phyloP scores from a whole-genome alignment of 2,797 vertebrate genomes.

The Poecilia wingei region DNA sequence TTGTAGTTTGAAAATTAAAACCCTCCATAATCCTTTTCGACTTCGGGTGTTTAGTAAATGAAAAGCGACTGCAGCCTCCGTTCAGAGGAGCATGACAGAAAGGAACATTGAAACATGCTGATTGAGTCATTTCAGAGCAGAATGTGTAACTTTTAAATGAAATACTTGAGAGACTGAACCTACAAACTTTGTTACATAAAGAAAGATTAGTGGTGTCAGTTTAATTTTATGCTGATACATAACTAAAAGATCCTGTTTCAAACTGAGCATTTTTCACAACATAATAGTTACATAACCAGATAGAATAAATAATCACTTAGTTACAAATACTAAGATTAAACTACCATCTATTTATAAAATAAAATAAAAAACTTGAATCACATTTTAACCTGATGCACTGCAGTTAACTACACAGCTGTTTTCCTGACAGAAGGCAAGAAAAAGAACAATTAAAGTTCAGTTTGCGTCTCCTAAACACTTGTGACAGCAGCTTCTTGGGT shows the following conservation, averaged over 20 bases:
- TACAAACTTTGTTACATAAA: not conserved
- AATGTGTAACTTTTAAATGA: not conserved
- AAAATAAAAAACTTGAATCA: not conserved
- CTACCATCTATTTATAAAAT: not conserved
- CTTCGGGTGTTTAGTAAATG: not conserved
- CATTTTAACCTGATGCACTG: not conserved
- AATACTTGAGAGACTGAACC: not conserved
- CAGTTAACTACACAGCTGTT: slow-evolving; percentile 21
- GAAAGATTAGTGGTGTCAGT: not conserved
- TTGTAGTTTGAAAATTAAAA: not conserved
- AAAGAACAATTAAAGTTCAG: slow-evolving; percentile 35
- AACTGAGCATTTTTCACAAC: not conserved
- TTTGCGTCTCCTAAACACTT: slow-evolving; percentile 50
- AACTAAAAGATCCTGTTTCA: not conserved
- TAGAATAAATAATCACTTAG: not conserved
- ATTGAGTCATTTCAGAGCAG: not conserved
- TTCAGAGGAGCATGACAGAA: not conserved
- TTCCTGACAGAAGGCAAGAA: slow-evolving; percentile 21
- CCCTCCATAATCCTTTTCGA: not conserved
- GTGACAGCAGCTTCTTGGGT: slow-evolving; percentile 51
- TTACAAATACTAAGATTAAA: not conserved
- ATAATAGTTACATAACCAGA: not conserved
- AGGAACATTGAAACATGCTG: not conserved
- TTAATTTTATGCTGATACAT: not conserved
- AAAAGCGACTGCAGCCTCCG: not conserved